Evolutionary conservation across 1,140 invertebrate species (phyloP).

Genomic region (Hyles vespertilio): DNA sequence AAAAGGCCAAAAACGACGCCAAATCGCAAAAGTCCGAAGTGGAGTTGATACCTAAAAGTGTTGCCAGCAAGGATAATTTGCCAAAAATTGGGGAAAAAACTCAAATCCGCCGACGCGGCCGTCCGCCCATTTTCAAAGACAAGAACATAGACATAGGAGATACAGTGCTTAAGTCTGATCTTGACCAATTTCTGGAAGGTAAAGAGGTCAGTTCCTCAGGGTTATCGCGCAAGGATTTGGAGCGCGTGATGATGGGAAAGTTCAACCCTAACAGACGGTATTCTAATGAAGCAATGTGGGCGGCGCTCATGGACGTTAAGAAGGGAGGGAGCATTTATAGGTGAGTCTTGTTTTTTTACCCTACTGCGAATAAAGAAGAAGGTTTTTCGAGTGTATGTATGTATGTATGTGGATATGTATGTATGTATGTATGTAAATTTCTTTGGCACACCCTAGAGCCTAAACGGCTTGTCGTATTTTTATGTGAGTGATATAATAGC

Average conservation of each 20-base stretch:
- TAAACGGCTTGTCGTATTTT: too few relatives aligned
- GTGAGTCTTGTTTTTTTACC: slow-evolving; percentile 34
- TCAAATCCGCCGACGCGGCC: slow-evolving; percentile 40
- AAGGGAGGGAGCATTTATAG: slow-evolving; percentile 74
- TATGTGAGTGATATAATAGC: too few relatives aligned
- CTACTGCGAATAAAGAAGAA: too few relatives aligned
- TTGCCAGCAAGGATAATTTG: slow-evolving; percentile 35
- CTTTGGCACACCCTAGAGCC: too few relatives aligned
- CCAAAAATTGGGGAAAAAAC: slow-evolving; percentile 42
- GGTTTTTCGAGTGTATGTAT: slow-evolving; percentile 11
- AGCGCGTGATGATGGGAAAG: slow-evolving; percentile 73
- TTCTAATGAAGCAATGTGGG: slow-evolving; percentile 70
- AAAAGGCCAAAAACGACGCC: slow-evolving; percentile 35
- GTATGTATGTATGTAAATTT: background rate
- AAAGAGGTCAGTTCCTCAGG: slow-evolving; percentile 71
- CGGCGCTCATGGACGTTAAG: slow-evolving; percentile 74
- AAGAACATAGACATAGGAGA: slow-evolving; percentile 64
- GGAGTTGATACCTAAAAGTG: slow-evolving; percentile 51
- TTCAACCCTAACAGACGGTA: slow-evolving; percentile 71
- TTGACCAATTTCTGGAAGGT: slow-evolving; percentile 70
- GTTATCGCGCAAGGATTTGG: slow-evolving; percentile 64
- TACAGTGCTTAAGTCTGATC: slow-evolving; percentile 64
- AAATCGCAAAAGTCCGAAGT: slow-evolving; percentile 57
- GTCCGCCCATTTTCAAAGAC: slow-evolving; percentile 64
- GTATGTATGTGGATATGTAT: background rate